Base-by-base conservation (phyloP, 2,113 vertebrate genomes). In the Pomatorhinus ruficollis region DNA sequence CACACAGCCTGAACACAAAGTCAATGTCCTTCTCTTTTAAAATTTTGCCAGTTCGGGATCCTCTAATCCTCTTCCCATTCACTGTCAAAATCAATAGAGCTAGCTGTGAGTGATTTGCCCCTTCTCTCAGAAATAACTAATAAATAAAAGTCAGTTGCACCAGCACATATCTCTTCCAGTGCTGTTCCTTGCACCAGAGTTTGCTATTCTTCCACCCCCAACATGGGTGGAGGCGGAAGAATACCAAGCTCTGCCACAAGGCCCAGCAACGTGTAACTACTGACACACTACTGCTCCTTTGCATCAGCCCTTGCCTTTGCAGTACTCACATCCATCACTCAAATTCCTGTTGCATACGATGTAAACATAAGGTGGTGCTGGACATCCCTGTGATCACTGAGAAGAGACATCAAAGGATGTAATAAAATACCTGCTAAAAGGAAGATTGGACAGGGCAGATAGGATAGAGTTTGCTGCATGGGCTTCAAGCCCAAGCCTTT, bases 261-360 rank as follows among this genome's bases (percentile, higher is more conserved):
- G 27, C 69, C 21, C 45, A 83, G 28, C 49, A 68, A 31, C 0
- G 0, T n/a, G 0, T 23, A 75, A 52, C 35, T 44, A 64, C 16
- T 25, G 69, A 65, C 37, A 68, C 1, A 6, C 9, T 16, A 4
- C 64, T 14, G 13, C 6, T 12, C 30, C 60, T 91, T 30, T 40
- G 31, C 63, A 87, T 42, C 75, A 79, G 27, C 16, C n/a, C 54
- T 28, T 50, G 37, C 49, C 82, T 71, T 59, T 47, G 54, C 83
- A 39, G 35, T 30, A 21, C 39, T 70, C 6, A 0, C 39, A 57
- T 8, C 33, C 27, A 11, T 33, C 56, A 44, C 39, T 57, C 78
- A 79, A 60, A 68, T 44, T 25, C 47, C 68, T 11, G 7, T 42
- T 22, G 33, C 39, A 22, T 6, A 18, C 1, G 1, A 50, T n/a